Base-by-base conservation (phyloP, 64 coral and sea anemone species). In the Montipora capricornis region DNA sequence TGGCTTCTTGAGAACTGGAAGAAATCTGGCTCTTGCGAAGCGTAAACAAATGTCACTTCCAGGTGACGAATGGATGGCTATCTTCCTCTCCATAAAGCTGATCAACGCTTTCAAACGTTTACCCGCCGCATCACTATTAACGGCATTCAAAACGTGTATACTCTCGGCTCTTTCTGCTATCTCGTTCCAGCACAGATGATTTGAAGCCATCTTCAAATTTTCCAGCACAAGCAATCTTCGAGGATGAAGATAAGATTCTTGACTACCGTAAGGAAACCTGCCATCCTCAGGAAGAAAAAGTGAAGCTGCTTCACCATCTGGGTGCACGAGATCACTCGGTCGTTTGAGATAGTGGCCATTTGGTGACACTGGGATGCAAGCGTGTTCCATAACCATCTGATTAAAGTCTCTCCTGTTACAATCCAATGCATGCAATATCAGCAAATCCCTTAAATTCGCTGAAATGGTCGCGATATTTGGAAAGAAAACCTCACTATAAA, bases 221-320 rank as follows among this genome's bases (percentile, higher is more conserved):
- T 73, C 77, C 8, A 97, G 76, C 3, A 49, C 88, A 22, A n/a
- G 0, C 55, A 91, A 29, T 44, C 91, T 75, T 80, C 52, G 70
- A 12, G 86, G 74, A 17, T 15, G n/a, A 15, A 90, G 59, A 84
- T 89, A 97, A 12, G 61, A 61, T 52, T 91, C 75, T 7, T 87
- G 67, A 15, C 14, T 74, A 14, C 17, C 92, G 46, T 76, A 58
- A 37, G 93, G 93, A 87, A 98, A 98, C n/a, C 88, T 70, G 6
- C 87, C 87, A 55, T 98, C 96, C 50, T 91, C 96, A 60, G 85
- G 86, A 15, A n/a, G 29, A 37, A 90, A 98, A 75, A 98, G 76
- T 20, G 22, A n/a, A 2, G 76, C 87, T n/a, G 82, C 91, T 80
- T 88, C 87, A 20, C 81, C 68, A 14, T 60, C 19, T 1, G 96